These are phyloP conservation scores for Loxodonta africana DNA, from an alignment of 2,113 vertebrate genomes.

Conservation along the genomic window DNA sequence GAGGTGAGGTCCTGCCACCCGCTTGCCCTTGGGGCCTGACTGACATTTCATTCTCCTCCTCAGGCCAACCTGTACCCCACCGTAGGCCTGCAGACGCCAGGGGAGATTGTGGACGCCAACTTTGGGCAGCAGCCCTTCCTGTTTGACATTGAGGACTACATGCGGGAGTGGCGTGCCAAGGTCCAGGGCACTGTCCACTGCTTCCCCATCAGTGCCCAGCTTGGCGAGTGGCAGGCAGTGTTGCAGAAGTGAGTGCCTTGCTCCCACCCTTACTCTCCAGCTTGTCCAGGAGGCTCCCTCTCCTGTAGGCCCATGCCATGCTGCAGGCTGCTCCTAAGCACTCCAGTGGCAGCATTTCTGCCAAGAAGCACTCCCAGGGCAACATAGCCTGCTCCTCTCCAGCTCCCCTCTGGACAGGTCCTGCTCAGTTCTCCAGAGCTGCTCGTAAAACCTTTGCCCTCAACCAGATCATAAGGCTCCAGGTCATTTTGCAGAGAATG, in stretches of 20 bases:
- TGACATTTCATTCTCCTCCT: slow-evolving; percentile 81
- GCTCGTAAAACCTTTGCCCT: slow-evolving; percentile 12
- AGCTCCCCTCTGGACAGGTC: background rate
- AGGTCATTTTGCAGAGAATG: slow-evolving; percentile 34
- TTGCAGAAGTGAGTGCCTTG: slow-evolving; percentile 95
- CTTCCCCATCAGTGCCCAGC: slow-evolving; percentile 97
- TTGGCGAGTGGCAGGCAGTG: slow-evolving; percentile 98
- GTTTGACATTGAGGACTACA: slow-evolving; percentile 99
- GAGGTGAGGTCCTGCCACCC: slow-evolving; percentile 5
- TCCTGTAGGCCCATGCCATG: background rate
- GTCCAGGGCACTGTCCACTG: slow-evolving; percentile 97
- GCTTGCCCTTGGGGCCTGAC: slow-evolving; percentile 68
- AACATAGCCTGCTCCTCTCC: background rate
- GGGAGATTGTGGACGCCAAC: slow-evolving; percentile 99
- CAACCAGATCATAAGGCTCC: background rate
- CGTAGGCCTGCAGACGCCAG: slow-evolving; percentile 98
- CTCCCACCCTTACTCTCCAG: background rate
- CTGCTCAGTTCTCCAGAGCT: background rate
- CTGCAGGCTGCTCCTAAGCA: background rate
- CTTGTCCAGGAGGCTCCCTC: background rate
- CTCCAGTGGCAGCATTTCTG: background rate
- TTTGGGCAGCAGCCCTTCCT: slow-evolving; percentile 99
- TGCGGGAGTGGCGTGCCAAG: slow-evolving; percentile 98
- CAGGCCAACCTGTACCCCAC: slow-evolving; percentile 99
- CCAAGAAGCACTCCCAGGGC: background rate